phyloP scores from a whole-genome alignment of 1,140 invertebrate species.

The Liolophura sinensis region DNA sequence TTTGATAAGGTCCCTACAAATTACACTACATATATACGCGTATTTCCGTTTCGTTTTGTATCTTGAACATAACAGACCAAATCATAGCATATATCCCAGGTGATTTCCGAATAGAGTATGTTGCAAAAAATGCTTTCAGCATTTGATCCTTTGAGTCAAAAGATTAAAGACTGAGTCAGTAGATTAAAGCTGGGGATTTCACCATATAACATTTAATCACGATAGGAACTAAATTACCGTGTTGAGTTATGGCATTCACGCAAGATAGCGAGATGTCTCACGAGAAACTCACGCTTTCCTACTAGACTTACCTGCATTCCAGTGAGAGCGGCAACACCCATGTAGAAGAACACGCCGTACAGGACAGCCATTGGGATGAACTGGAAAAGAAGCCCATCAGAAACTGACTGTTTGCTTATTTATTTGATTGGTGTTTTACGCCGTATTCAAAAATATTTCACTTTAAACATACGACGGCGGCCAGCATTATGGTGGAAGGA shows the following conservation, averaged over 20 bases:
- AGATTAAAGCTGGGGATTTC: too few species aligned
- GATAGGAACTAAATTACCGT: too few species aligned
- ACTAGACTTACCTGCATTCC: conserved; percentile 67
- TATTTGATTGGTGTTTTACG: too few species aligned
- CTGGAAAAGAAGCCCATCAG: conserved; percentile 19
- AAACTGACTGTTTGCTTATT: too few species aligned
- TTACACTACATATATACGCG: background rate
- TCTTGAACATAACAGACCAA: background rate
- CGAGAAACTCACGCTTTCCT: background rate
- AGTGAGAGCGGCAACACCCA: conserved; percentile 95
- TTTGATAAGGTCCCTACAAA: background rate
- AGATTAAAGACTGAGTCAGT: too few species aligned
- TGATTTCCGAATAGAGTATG: too few species aligned
- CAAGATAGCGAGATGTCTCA: background rate
- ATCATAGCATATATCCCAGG: too few species aligned
- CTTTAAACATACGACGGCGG: too few species aligned
- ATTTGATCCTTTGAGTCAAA: too few species aligned
- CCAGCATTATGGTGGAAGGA: too few species aligned
- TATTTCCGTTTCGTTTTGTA: background rate
- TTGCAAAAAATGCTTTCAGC: too few species aligned
- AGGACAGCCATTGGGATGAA: conserved; percentile 89
- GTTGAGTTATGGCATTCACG: background rate
- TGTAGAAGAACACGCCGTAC: conserved; percentile 98
- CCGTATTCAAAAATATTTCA: too few species aligned
- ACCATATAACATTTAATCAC: background rate